These are phyloP conservation scores for Anguilla anguilla DNA, from an alignment of 2,797 vertebrate genomes.

Conservation along the genomic window DNA sequence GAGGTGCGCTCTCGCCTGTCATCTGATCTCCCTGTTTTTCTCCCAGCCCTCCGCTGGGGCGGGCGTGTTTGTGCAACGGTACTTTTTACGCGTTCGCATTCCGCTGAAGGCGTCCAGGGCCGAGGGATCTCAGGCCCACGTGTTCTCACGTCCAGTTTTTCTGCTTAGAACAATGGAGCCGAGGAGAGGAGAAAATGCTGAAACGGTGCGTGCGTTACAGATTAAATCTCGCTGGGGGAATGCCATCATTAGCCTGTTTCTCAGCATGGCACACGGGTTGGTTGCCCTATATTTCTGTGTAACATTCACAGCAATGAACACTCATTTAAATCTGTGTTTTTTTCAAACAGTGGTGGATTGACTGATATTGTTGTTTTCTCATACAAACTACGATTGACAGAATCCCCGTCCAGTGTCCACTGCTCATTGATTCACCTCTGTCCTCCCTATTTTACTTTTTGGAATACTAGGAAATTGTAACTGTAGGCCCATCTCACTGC, in stretches of 20 bases:
- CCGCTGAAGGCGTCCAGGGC: not conserved
- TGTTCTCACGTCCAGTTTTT: not conserved
- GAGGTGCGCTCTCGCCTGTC: not conserved
- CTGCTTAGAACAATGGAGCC: not conserved
- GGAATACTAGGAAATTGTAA: too few relatives aligned
- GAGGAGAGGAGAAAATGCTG: not conserved
- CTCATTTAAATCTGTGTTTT: not conserved
- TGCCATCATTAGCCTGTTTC: not conserved
- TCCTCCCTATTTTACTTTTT: too few relatives aligned
- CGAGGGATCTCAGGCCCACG: not conserved
- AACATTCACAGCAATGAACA: not conserved
- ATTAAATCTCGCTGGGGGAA: not conserved
- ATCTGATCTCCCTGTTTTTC: conserved; percentile 9
- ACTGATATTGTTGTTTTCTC: not conserved
- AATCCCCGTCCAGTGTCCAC: too few relatives aligned
- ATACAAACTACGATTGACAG: not conserved
- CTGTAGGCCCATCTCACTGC: too few relatives aligned
- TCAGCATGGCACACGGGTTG: not conserved
- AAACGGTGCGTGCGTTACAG: not conserved
- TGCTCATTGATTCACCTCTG: too few relatives aligned
- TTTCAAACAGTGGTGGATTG: not conserved
- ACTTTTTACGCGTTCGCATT: not conserved
- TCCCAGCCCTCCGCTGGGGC: not conserved
- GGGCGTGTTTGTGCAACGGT: not conserved
- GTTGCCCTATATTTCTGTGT: not conserved